phyloP scores from a whole-genome alignment of 2,113 vertebrate genomes.

The Urocitellus parryii region DNA sequence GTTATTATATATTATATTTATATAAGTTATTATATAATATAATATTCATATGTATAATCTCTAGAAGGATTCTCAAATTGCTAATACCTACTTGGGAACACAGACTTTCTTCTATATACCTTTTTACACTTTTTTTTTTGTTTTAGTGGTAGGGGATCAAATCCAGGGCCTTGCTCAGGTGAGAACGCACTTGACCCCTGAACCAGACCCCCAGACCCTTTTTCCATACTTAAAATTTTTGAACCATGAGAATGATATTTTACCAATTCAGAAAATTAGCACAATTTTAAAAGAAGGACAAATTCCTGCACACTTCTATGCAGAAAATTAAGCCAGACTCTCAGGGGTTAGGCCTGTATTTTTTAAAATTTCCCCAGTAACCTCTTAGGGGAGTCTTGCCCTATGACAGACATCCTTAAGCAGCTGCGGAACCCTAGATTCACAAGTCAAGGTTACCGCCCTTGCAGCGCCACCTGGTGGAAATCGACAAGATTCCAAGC shows the following conservation, averaged over 20 bases:
- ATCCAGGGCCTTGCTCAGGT: neutral
- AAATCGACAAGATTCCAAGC: neutral
- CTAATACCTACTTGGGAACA: neutral
- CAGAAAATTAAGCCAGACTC: conserved; percentile 1
- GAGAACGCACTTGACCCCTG: neutral
- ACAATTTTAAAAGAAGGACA: neutral
- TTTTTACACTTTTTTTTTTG: neutral
- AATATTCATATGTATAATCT: neutral
- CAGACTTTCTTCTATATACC: neutral
- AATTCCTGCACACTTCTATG: neutral
- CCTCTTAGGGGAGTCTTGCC: neutral
- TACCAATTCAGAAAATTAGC: conserved; percentile 33
- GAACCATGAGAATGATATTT: neutral
- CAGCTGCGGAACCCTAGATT: neutral
- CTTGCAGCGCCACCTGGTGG: conserved; percentile 74
- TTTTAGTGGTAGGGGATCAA: neutral
- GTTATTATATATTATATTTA: neutral
- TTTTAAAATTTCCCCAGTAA: neutral
- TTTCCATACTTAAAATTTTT: neutral
- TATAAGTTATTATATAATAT: neutral
- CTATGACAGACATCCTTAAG: neutral
- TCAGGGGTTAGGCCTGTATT: neutral
- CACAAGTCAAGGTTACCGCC: neutral
- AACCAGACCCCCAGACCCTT: neutral
- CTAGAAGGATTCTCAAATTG: conserved; percentile 6